Percentiles rank a stretch among this genome's conserved stretches.
Conservation (phyloP, 2,888 invertebrate species). For the Drosophila demipolita region DNA sequence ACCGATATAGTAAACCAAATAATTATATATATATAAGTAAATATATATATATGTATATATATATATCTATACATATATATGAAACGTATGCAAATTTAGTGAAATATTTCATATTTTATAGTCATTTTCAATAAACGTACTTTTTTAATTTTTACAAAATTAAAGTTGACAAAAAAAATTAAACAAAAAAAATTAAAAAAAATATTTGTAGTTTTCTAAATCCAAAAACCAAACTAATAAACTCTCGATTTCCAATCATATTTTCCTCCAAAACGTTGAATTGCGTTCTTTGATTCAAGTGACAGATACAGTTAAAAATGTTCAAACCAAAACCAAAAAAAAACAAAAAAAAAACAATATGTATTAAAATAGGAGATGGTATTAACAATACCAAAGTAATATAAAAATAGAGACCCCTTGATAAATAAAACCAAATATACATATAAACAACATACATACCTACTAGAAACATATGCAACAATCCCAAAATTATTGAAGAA, state of each 20-base stretch:
- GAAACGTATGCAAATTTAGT: slow-evolving; percentile 61
- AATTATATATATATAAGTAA: slow-evolving; percentile 55
- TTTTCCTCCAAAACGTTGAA: slow-evolving; percentile 56
- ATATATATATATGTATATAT: slow-evolving; percentile 47
- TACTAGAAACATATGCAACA: slow-evolving; percentile 42
- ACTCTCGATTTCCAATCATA: slow-evolving; percentile 66
- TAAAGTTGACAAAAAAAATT: slow-evolving; percentile 61
- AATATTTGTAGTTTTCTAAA: slow-evolving; percentile 78
- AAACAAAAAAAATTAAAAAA: slow-evolving; percentile 23
- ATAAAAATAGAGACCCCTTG: slow-evolving; percentile 45
- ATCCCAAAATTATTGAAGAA: slow-evolving; percentile 28
- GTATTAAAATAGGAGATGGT: slow-evolving; percentile 39
- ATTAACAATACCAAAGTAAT: slow-evolving; percentile 33
- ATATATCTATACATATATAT: slow-evolving; percentile 55
- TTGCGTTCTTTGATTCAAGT: slow-evolving; percentile 52
- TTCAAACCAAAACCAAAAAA: slow-evolving; percentile 44
- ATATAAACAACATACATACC: slow-evolving; percentile 40
- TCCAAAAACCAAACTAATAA: slow-evolving; percentile 50
- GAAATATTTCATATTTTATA: slow-evolving; percentile 79
- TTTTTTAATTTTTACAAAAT: slow-evolving; percentile 81
- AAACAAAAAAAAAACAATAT: slow-evolving; percentile 20
- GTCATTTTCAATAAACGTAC: slow-evolving; percentile 77
- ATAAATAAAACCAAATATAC: slow-evolving; percentile 31
- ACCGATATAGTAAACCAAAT: slow-evolving; percentile 69
- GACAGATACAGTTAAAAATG: slow-evolving; percentile 58